Evolutionary conservation across 2,113 vertebrate genomes (phyloP), one percentile per base, ranked within the genome.

Genomic region (Cranoglanis bouderius): DNA sequence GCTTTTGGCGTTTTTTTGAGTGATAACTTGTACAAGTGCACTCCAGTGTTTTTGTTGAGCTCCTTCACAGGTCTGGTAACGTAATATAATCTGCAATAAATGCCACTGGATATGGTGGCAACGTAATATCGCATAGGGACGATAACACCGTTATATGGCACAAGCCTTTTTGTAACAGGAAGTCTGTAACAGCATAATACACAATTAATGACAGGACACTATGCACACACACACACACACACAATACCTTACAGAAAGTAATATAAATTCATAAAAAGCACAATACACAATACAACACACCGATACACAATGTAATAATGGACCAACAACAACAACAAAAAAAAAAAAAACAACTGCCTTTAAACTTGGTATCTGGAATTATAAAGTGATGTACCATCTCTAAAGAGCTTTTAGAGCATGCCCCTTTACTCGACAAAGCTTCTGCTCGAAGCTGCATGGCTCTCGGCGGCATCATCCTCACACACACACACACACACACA

Each of bases 401-500:
- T 35, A 81, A 80, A 81, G 49, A 55, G 78, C 78, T 82, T 82
- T 82, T 40, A 82, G 35, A 82, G 53, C 32, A 40, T 59, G 32
- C 40, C 82, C 74, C 82, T 88, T 61, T 55, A 84, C 83, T 81
- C 63, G 8, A 84, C 70, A 57, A 82, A 59, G 81, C 18, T 59
- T 82, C 53, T 82, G 32, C 80, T 53, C 63, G 53, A 77, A 61
- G 89, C 74, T 80, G 38, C 53, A 57, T 88, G 46, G 43, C 84
- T 92, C 89, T 90, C 88, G 88, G 87, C 88, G 81, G 53, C 38
- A 72, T 49, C 38, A 53, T 57, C 80, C 46, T 10, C 46, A 49
- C 46, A 46, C 46, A 9, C 46, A 46, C 46, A 46, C 46, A 46
- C 46, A 46, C 46, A 46, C 46, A 46, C 46, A 46, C 46, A 46